Conservation (phyloP, 2,113 vertebrate genomes). For the Engystomops pustulosus region DNA sequence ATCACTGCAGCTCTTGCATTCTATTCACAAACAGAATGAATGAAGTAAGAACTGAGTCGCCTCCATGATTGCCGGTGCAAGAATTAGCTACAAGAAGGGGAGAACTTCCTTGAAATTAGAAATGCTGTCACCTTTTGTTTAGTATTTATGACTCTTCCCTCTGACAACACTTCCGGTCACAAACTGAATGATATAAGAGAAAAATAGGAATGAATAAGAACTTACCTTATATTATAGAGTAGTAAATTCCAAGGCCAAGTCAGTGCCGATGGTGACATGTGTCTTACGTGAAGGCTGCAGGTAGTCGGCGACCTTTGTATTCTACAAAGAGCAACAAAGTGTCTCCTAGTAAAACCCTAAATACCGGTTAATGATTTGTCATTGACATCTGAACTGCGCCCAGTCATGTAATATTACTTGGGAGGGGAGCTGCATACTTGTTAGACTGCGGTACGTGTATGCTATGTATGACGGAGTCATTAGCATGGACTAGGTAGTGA, state of each 20-base stretch:
- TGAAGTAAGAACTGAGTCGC: too few species aligned
- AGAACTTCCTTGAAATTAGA: not conserved
- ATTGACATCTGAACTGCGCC: conserved; percentile 6
- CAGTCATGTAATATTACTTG: not conserved
- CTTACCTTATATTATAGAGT: not conserved
- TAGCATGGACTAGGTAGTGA: not conserved
- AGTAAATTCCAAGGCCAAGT: not conserved
- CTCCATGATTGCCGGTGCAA: too few species aligned
- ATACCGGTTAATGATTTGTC: conserved; percentile 47
- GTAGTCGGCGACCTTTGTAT: conserved; percentile 40
- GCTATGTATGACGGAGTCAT: not conserved
- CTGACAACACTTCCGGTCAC: not conserved
- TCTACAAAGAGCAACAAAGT: conserved; percentile 14
- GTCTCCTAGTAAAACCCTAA: not conserved
- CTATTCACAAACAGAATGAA: too few species aligned
- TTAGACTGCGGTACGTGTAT: not conserved
- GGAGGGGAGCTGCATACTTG: not conserved
- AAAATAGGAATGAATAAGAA: not conserved
- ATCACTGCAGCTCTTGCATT: not conserved
- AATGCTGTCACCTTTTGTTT: not conserved
- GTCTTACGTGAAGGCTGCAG: not conserved
- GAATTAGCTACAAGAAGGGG: too few species aligned
- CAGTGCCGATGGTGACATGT: not conserved
- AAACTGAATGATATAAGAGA: not conserved
- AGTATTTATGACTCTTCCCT: not conserved